Evolutionary conservation across 2,797 vertebrate species (phyloP), one percentile per base, ranked within the genome.

Genomic region (Sebastes alutus): DNA sequence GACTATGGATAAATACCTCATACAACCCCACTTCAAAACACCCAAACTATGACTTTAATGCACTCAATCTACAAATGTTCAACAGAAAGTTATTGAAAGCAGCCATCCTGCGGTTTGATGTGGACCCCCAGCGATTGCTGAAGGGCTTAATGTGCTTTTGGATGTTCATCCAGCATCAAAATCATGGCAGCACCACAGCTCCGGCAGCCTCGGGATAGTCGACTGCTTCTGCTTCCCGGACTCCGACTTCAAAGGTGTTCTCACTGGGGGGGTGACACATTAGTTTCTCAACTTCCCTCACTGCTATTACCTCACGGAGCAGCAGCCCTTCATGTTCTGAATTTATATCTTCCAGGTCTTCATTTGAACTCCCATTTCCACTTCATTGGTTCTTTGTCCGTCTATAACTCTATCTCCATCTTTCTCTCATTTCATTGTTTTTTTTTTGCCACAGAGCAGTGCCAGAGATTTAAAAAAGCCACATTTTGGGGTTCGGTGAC

Each of bases 191-290:
- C 66, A 60, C 14, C 18, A 20, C n/a, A 60, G 67, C 65, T 72
- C 61, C 25, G n/a, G 5, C 13, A 13, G 71, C 60, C 38, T 27
- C 42, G 7, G 54, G 67, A 67, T 6, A 49, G 33, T 4, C 6
- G 2, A 68, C 73, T 62, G 73, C 38, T 27, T 46, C 65, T 72
- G 54, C 66, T 70, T 77, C 75, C 77, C 82, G 66, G 25, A 73
- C 78, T 74, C 52, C 67, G 25, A 91, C 91, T 94, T 94, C 89
- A 94, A 94, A 93, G 85, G 22, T 65, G 16, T 33, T 62, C 80
- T 80, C 71, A 61, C 25, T 35, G 54, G 76, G 79, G 79, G 84
- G 77, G 64, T 20, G 58, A 66, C 61, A 69, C 70, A 52, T 68
- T 71, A n/a, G 4, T 64, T 69, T 64, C 56, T 73, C 25, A 75